Evolutionary conservation across 1,140 invertebrate genomes (phyloP), one percentile per base, ranked within the genome.

Genomic region (Idris sp.): DNA sequence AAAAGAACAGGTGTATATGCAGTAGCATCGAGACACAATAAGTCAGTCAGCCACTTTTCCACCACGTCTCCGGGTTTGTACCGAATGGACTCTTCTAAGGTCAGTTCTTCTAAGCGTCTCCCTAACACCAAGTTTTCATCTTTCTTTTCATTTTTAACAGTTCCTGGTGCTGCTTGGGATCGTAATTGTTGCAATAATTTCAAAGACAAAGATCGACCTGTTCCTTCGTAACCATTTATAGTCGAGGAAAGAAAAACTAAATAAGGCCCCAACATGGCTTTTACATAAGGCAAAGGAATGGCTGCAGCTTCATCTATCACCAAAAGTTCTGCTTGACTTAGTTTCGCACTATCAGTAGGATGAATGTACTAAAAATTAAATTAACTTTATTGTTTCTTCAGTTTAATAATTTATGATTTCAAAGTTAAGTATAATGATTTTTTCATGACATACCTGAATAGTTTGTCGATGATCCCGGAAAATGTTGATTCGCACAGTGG

Each of bases 301-400:
- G 98, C 98, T 2, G 98, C 98, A 6, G 98, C 98, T 89, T 99
- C 98, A 85, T 99, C 98, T 75, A 99, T 98, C 13, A 99, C 92
- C 18, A 99, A 88, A 8, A 99, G 86, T 87, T 99, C 98, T 9
- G 97, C 97, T 83, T 98, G 96, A 10, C 94, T 93, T 16, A 99
- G 88, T 71, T 96, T 93, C 35, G 92, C 91, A n/a, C 92, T 91
- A 86, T 99, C 97, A 25, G 92, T 92, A 13, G 98, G 98, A 78
- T 96, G 93, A 81, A 99, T 97, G 82, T 99, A 99, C 92, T 64
- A 8, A 22, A 43, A 44, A 40, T 8, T 6, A 19, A 33, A 49
- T 26, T 83, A 95, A 22, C 19, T 22, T n/a, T n/a, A n/a, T n/a
- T n/a, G n/a, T n/a, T n/a, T n/a, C n/a, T n/a, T n/a, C n/a, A n/a